Base-by-base conservation (phyloP, 1,140 invertebrate species). In the Penaeus vannamei region DNA sequence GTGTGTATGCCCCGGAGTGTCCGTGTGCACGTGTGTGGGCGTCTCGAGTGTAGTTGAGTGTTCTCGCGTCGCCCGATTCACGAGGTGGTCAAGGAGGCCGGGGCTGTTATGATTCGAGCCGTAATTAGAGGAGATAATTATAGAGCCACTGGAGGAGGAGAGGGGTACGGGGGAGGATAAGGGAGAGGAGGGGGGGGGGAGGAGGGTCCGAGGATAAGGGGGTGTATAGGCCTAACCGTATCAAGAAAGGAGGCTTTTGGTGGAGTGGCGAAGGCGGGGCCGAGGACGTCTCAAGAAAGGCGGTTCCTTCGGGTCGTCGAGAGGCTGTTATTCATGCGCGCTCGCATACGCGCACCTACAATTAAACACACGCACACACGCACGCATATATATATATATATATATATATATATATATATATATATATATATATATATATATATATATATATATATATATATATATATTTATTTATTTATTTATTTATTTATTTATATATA, bases 401-500 rank as follows among this genome's bases (percentile, higher is more conserved):
- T 10, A 46, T 10, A 46, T 10, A 46, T 10, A 46, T 3, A 46
- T 46, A 46, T 46, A 29, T 53, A 42, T 83, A 29, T 64, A 42
- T 84, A 42, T 64, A 42, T 84, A 42, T 84, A 23, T 42, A 42
- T 32, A 29, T 64, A 29, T 64, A 84, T 53, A 42, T 29, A 62
- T 64, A 84, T 53, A 64, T 32, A 42, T 64, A 29, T 64, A 26
- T 64, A 64, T 62, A 84, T 32, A 36, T 84, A 84, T 64, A 42
- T 42, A 23, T 23, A 22, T 64, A 26, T 83, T n/a, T 29, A 22
- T 22, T 22, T 60, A 60, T 22, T 19, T 60, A 59, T 59, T 32
- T 59, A 84, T 64, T 62, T 64, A 66, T 36, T 32, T 59, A 66
- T 64, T 62, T 36, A 84, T 36, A 66, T 19, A 64, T 26, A 62